These are phyloP conservation scores for Papilio protenor DNA, from an alignment of 2,888 invertebrate genomes.

Conservation along the genomic window DNA sequence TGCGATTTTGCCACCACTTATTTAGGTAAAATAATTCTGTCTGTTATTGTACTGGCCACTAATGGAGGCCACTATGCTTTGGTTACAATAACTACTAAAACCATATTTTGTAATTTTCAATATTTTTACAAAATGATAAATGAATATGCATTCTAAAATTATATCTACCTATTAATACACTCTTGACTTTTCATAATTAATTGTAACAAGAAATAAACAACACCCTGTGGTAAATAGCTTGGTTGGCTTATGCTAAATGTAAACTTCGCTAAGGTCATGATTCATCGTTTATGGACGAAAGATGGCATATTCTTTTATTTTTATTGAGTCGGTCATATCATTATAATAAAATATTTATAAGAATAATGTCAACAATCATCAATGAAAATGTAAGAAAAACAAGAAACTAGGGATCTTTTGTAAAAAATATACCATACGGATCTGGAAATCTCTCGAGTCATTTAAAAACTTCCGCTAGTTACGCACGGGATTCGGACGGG, in stretches of 20 bases:
- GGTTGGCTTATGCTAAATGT: conserved; percentile 66
- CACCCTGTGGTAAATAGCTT: conserved; percentile 58
- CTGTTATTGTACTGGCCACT: neutral
- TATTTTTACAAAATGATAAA: neutral
- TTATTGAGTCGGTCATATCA: conserved; percentile 16
- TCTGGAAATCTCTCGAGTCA: neutral
- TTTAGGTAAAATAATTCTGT: neutral
- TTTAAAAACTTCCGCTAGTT: neutral
- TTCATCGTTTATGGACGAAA: conserved; percentile 50
- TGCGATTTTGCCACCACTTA: too few relatives aligned
- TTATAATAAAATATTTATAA: conserved; percentile 33
- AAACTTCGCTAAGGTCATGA: conserved; percentile 59
- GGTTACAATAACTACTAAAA: neutral
- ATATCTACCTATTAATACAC: neutral
- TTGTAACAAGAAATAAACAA: conserved; percentile 38
- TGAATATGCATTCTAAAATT: neutral
- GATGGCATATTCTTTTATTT: conserved; percentile 39
- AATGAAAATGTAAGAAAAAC: too few relatives aligned
- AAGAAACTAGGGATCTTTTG: too few relatives aligned
- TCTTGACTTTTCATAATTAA: neutral
- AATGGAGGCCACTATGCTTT: neutral
- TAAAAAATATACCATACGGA: too few relatives aligned
- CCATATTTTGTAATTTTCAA: neutral
- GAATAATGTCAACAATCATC: neutral
- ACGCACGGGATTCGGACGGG: neutral